Percentiles rank a stretch among this genome's conserved stretches.
Evolutionary conservation across 2,113 vertebrate genomes (phyloP).

Genomic region (Cyanocitta stelleri): DNA sequence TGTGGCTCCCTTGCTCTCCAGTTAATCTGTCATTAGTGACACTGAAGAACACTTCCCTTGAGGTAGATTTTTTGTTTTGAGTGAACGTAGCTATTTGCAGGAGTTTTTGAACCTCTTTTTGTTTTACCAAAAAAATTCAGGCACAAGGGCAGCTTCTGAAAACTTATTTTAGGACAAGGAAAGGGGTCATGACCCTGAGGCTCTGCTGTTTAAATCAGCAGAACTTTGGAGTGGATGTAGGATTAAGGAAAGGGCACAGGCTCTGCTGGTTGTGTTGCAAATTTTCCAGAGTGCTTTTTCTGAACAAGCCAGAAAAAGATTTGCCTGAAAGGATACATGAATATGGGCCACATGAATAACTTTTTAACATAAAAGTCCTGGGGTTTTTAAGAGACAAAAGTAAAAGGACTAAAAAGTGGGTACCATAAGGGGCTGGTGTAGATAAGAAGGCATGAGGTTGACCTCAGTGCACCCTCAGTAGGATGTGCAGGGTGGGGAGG

Average conservation of each 20-base stretch:
- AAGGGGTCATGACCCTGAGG: background rate
- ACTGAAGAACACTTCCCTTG: background rate
- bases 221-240: background rate
- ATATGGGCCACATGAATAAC: background rate
- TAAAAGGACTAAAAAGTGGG: background rate
- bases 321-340: background rate
- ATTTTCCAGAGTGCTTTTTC: slow-evolving; percentile 5
- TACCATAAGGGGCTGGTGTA: background rate
- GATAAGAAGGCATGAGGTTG: background rate
- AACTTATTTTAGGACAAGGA: background rate
- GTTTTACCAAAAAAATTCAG: background rate
- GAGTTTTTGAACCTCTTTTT: background rate
- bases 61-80: background rate
- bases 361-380: background rate
- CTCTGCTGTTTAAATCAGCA: background rate
- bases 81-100: background rate
- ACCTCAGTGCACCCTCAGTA: background rate
- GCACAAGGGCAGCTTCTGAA: background rate
- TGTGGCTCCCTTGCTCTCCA: background rate
- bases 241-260: background rate
- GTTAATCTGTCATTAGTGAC: background rate
- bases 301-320: background rate
- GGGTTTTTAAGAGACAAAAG: background rate
- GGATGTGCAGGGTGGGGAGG: background rate
- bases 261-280: background rate